phyloP scores from a whole-genome alignment of 1,140 invertebrate species.

The Drosophila tani region DNA sequence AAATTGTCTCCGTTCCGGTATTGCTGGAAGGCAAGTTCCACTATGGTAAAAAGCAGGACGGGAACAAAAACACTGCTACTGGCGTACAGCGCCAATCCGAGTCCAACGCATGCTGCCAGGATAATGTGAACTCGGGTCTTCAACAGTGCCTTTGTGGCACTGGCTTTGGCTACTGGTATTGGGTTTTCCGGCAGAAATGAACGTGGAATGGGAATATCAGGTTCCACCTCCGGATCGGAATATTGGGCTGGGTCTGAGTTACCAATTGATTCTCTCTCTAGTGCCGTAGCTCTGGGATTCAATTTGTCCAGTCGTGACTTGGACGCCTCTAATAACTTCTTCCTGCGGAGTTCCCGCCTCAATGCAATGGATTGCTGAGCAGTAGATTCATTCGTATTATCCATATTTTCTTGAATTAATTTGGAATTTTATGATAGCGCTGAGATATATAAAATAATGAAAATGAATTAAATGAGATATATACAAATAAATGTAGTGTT shows the following conservation, averaged over 20 bases:
- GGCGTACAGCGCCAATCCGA: conserved; percentile 14
- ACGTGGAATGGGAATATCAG: conserved; percentile 20
- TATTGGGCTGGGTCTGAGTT: conserved; percentile 18
- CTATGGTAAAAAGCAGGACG: conserved; percentile 21
- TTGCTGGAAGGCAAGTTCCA: conserved; percentile 20
- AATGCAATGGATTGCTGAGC: conserved; percentile 18
- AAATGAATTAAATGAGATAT: no score
- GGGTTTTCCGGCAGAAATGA: conserved; percentile 25
- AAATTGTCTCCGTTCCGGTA: conserved; percentile 12
- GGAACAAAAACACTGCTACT: conserved; percentile 33
- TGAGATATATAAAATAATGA: no score
- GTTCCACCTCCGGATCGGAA: conserved; percentile 34
- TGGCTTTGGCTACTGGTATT: background rate
- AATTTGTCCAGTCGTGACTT: conserved; percentile 55
- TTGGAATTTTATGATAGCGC: background rate
- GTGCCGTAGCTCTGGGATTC: conserved; percentile 24
- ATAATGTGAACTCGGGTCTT: conserved; percentile 27
- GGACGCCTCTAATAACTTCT: conserved; percentile 52
- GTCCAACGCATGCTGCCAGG: conserved; percentile 21
- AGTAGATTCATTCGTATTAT: background rate
- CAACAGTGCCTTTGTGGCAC: background rate
- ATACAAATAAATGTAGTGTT: no score
- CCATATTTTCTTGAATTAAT: conserved; percentile 26
- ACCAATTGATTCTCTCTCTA: conserved; percentile 12
- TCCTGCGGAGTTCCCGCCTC: conserved; percentile 48